Evolutionary conservation across 1,140 invertebrate species (phyloP).

Genomic region (Laupala kohalensis): DNA sequence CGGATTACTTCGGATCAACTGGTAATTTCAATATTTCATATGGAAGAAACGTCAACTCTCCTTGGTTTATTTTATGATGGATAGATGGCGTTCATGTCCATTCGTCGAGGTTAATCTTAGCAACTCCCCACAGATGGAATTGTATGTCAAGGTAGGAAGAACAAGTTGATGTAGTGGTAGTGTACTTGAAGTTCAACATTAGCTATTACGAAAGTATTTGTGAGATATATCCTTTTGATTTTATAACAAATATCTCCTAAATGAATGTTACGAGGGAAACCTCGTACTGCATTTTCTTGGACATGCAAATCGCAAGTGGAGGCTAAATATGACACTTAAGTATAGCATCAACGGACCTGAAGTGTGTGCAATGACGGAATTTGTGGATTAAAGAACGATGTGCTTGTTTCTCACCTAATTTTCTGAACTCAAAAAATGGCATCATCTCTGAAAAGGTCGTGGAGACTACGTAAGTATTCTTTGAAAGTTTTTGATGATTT

Average conservation of each 20-base stretch:
- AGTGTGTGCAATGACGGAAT: conserved; percentile 16
- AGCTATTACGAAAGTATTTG: conserved; percentile 16
- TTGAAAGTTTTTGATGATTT: not conserved
- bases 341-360: not conserved
- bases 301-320: not conserved
- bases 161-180: conserved; percentile 16
- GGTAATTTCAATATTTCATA: too few species aligned
- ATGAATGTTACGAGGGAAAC: not conserved
- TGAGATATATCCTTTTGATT: conserved; percentile 19
- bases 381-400: conserved; percentile 23
- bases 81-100: conserved; percentile 6
- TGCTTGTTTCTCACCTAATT: conserved; percentile 22
- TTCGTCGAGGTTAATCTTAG: conserved; percentile 13
- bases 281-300: conserved; percentile 9
- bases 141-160: conserved; percentile 15
- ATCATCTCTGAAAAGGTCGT: conserved; percentile 37
- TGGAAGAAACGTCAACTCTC: too few species aligned
- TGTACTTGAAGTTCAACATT: not conserved
- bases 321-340: not conserved
- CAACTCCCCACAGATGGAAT: conserved; percentile 14
- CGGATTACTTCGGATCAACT: too few species aligned
- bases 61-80: too few species aligned
- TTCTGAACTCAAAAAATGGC: conserved; percentile 32
- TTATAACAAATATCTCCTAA: conserved; percentile 1
- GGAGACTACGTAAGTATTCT: conserved; percentile 31